These are phyloP conservation scores for Apistogramma diplotaenia DNA, from an alignment of 2,113 vertebrate genomes.

Conservation along the genomic window DNA sequence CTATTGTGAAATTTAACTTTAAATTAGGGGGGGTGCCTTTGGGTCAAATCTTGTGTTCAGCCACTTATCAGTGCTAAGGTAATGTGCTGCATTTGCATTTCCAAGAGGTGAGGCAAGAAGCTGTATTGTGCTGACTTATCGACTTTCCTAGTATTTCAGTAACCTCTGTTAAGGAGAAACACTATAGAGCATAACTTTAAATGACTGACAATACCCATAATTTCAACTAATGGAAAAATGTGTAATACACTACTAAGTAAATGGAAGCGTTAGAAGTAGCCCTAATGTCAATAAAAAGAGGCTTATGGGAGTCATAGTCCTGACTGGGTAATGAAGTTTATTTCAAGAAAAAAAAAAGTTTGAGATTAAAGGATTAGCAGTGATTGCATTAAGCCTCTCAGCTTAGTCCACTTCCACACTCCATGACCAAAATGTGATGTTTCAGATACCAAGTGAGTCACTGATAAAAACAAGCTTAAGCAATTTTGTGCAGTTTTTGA, in stretches of 20 bases:
- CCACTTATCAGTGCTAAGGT: neutral
- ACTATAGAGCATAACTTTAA: neutral
- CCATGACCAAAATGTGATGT: conserved; percentile 30
- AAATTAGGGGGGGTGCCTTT: neutral
- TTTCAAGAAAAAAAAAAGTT: conserved; percentile 16
- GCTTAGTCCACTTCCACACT: conserved; percentile 18
- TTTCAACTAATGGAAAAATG: conserved; percentile 8
- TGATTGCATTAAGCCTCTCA: conserved; percentile 42
- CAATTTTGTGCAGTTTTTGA: conserved; percentile 10
- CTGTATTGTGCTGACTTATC: neutral
- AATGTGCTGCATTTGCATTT: neutral
- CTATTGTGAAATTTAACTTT: neutral
- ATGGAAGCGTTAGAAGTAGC: neutral
- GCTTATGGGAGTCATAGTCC: neutral
- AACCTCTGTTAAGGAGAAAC: neutral
- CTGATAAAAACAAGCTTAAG: conserved; percentile 31
- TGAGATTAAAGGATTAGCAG: conserved; percentile 48
- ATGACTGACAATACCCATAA: neutral
- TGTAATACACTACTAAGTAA: neutral
- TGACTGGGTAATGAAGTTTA: conserved; percentile 15
- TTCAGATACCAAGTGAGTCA: conserved; percentile 19
- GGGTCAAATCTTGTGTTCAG: neutral
- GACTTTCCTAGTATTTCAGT: neutral
- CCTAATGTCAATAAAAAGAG: conserved; percentile 3
- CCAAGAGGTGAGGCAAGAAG: neutral